Conservation (phyloP, 1,140 invertebrate species). For the Archivesica marissinica region DNA sequence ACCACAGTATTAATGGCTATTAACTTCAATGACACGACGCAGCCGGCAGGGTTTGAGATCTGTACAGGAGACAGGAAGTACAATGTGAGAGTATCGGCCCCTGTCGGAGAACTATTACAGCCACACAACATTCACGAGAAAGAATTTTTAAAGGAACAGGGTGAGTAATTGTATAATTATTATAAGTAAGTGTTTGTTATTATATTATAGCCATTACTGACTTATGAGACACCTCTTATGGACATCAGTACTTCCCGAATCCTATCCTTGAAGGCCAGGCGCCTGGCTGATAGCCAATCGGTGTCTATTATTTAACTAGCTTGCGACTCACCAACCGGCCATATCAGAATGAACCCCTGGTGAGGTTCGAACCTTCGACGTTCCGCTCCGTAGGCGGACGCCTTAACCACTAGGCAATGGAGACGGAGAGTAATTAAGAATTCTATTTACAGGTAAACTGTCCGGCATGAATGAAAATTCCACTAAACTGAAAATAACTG, state of each 20-base stretch:
- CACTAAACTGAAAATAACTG: slow-evolving; percentile 84
- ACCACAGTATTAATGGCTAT: slow-evolving; percentile 89
- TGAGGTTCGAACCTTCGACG: too few species aligned
- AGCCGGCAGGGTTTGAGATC: slow-evolving; percentile 93
- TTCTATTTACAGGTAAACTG: slow-evolving; percentile 86
- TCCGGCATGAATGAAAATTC: slow-evolving; percentile 95
- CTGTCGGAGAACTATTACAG: slow-evolving; percentile 94
- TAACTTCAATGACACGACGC: slow-evolving; percentile 97
- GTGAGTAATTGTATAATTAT: slow-evolving; percentile 77
- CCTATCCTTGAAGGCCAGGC: too few species aligned
- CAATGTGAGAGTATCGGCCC: slow-evolving; percentile 90
- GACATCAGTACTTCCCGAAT: too few species aligned
- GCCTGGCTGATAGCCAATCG: too few species aligned
- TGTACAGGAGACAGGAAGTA: slow-evolving; percentile 85
- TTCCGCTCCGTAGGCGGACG: too few species aligned
- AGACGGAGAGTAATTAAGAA: neutral
- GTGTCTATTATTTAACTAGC: too few species aligned
- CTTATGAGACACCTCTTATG: too few species aligned
- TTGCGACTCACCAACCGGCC: too few species aligned
- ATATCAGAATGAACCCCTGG: too few species aligned
- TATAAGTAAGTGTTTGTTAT: neutral
- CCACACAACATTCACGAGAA: slow-evolving; percentile 91
- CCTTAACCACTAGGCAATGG: too few species aligned
- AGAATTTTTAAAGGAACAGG: slow-evolving; percentile 91
- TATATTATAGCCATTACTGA: neutral